Conservation (phyloP, 1,140 invertebrate species). For the Drosophila littoralis region DNA sequence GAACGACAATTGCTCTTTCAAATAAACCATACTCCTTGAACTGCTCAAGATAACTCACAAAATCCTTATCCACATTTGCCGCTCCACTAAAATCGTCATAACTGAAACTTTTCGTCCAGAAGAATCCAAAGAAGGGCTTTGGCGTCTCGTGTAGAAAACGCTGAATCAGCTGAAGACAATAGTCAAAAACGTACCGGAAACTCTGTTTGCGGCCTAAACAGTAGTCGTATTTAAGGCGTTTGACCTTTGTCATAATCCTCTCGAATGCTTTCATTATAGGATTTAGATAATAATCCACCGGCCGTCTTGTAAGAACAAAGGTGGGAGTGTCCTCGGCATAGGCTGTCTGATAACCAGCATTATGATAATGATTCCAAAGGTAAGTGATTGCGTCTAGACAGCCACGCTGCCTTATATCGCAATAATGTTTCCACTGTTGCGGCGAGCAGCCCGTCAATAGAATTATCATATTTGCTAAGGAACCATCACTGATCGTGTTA, state of each 20-base stretch:
- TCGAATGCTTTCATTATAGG: constrained; percentile 89
- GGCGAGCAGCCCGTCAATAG: constrained; percentile 87
- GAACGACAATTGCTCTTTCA: constrained; percentile 89
- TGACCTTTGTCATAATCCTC: neutral
- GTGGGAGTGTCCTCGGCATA: constrained; percentile 91
- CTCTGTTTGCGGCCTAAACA: constrained; percentile 86
- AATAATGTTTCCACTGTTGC: constrained; percentile 79
- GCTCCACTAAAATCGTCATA: constrained; percentile 89
- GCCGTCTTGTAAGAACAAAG: constrained; percentile 89
- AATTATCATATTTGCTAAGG: constrained; percentile 92
- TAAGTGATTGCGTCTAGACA: constrained; percentile 88
- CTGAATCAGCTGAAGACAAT: constrained; percentile 85
- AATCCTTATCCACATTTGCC: constrained; percentile 87
- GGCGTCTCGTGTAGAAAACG: constrained; percentile 85
- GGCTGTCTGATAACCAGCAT: constrained; percentile 90
- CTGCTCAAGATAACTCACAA: constrained; percentile 86
- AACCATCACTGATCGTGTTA: constrained; percentile 88
- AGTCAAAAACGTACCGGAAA: constrained; percentile 86
- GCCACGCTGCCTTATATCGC: constrained; percentile 84
- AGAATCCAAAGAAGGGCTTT: constrained; percentile 89
- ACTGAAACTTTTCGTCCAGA: constrained; percentile 91
- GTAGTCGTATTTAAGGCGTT: neutral
- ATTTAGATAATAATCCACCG: constrained; percentile 92
- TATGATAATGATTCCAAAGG: constrained; percentile 91
- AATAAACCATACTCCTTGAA: constrained; percentile 86